phyloP scores from a whole-genome alignment of 1,140 invertebrate species.

The Drusus annulatus region DNA sequence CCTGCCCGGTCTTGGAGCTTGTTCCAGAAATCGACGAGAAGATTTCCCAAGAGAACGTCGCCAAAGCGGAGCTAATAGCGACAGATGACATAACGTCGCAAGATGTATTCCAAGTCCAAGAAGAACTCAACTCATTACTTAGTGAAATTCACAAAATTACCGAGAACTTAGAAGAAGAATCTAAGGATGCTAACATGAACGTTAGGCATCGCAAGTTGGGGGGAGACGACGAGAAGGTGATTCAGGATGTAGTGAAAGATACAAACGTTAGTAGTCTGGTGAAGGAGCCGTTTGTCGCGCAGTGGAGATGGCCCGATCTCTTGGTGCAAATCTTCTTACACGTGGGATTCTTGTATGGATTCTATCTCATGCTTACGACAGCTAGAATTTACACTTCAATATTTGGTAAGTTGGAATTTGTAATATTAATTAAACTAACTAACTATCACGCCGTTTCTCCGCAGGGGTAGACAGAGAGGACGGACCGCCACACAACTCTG shows the following conservation, averaged over 20 bases:
- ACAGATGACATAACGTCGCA: neutral
- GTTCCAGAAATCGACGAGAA: neutral
- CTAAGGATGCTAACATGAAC: constrained; percentile 17
- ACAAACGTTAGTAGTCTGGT: neutral
- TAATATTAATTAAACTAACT: neutral
- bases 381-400: constrained; percentile 78
- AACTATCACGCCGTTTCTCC: no score
- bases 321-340: constrained; percentile 79
- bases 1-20: constrained; percentile 9
- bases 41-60: neutral
- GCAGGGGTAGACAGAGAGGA: no score
- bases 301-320: constrained; percentile 80
- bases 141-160: constrained; percentile 14
- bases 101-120: constrained; percentile 16
- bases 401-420: constrained; percentile 77
- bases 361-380: constrained; percentile 76
- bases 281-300: constrained; percentile 72
- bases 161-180: constrained; percentile 16
- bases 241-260: constrained; percentile 19
- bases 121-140: constrained; percentile 24
- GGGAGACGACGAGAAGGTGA: neutral
- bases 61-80: neutral
- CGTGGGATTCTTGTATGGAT: constrained; percentile 78
- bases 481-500: no score
- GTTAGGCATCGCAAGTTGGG: constrained; percentile 28